These are phyloP conservation scores for Drosophila dives DNA, from an alignment of 2,888 invertebrate species.

Conservation along the genomic window DNA sequence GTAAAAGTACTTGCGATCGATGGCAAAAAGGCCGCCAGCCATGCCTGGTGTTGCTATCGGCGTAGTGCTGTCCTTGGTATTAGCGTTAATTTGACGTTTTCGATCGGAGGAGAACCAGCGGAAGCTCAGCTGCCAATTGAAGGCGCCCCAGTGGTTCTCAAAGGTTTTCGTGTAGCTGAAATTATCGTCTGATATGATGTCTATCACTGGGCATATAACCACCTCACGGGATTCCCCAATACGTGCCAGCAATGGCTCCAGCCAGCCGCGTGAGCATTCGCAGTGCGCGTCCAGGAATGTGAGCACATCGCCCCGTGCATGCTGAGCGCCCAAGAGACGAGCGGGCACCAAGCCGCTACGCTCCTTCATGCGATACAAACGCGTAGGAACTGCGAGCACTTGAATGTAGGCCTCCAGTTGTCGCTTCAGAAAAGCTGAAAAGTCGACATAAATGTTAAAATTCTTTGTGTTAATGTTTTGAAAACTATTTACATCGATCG, in stretches of 20 bases:
- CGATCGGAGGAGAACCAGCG: constrained; percentile 82
- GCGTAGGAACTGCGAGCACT: constrained; percentile 87
- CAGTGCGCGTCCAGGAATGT: constrained; percentile 99
- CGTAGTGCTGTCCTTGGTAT: constrained; percentile 86
- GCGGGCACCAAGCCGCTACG: constrained; percentile 93
- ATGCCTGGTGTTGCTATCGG: constrained; percentile 94
- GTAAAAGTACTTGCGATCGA: constrained; percentile 94
- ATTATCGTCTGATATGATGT: constrained; percentile 97
- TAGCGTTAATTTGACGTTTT: constrained; percentile 36
- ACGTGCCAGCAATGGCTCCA: constrained; percentile 90
- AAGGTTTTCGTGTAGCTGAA: constrained; percentile 96
- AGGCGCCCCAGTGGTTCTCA: constrained; percentile 98
- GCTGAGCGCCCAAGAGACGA: constrained; percentile 90
- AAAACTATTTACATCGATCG: constrained; percentile 88
- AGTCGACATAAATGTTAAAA: not conserved
- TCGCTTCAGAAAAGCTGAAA: constrained; percentile 87
- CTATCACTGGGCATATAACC: constrained; percentile 90
- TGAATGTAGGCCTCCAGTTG: constrained; percentile 89
- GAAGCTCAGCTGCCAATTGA: constrained; percentile 98
- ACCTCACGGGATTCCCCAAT: constrained; percentile 82
- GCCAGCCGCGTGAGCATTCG: constrained; percentile 94
- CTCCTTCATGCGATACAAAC: constrained; percentile 88
- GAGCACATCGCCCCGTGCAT: constrained; percentile 90
- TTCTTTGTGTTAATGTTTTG: not conserved
- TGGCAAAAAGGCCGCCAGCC: constrained; percentile 95